These are phyloP conservation scores for Drosophila tsacasi DNA, from an alignment of 1,140 invertebrate genomes.

Conservation along the genomic window DNA sequence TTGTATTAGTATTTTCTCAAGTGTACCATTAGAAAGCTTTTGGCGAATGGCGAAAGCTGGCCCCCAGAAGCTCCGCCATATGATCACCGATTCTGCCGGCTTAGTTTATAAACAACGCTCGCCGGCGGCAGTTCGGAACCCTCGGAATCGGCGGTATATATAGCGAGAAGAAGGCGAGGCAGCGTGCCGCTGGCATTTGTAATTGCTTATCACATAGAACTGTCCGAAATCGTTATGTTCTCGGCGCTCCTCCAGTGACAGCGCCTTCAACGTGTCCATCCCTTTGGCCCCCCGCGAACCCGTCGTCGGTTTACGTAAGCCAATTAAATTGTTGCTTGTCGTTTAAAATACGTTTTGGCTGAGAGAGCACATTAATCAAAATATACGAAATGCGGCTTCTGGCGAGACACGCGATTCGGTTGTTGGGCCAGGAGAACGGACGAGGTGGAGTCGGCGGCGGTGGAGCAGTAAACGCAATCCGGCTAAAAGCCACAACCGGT, in stretches of 20 bases:
- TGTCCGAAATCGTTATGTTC: conserved; percentile 56
- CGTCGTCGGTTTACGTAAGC: conserved; percentile 60
- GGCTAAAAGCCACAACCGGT: conserved; percentile 67
- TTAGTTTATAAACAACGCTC: conserved; percentile 75
- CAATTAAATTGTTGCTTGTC: conserved; percentile 23
- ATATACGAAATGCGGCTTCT: conserved; percentile 59
- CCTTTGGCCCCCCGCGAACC: conserved; percentile 31
- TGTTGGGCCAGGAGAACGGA: conserved; percentile 44
- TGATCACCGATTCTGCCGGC: conserved; percentile 40
- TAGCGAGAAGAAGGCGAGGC: background rate
- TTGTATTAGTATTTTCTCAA: background rate
- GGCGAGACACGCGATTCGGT: conserved; percentile 55
- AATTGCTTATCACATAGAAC: conserved; percentile 62
- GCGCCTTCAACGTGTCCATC: conserved; percentile 5
- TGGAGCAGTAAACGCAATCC: conserved; percentile 19
- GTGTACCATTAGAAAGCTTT: conserved; percentile 34
- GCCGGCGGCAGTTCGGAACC: conserved; percentile 42
- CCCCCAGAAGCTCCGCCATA: conserved; percentile 38
- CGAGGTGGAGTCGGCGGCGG: too few species aligned
- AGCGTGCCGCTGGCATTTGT: conserved; percentile 49
- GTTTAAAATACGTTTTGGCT: conserved; percentile 19
- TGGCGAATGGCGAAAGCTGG: conserved; percentile 44
- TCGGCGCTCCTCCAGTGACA: conserved; percentile 41
- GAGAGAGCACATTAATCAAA: conserved; percentile 39
- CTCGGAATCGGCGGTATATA: conserved; percentile 13